Conservation (phyloP, 2,113 vertebrate genomes). For the Xiphias gladius region DNA sequence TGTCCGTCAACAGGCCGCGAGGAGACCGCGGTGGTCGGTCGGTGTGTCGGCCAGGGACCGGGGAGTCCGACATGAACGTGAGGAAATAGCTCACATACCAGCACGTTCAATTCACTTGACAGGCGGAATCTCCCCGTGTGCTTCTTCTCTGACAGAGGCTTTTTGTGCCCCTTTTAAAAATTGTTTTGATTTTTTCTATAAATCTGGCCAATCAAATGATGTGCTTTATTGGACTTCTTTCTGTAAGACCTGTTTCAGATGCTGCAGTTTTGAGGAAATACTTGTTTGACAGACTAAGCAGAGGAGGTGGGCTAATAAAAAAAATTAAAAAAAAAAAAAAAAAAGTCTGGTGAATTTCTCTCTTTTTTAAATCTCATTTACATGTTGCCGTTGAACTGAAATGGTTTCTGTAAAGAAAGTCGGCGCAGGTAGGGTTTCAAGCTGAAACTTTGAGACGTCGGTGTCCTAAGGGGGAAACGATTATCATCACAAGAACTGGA, state of each 20-base stretch:
- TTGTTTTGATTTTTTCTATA: neutral
- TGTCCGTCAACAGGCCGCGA: neutral
- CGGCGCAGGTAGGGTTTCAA: slow-evolving; percentile 14
- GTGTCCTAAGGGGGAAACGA: slow-evolving; percentile 28
- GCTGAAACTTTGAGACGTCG: slow-evolving; percentile 35
- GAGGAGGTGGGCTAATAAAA: neutral
- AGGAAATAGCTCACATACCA: neutral
- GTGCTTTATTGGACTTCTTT: neutral
- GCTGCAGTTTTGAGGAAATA: neutral
- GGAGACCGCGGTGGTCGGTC: too few relatives aligned
- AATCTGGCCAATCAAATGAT: too few relatives aligned
- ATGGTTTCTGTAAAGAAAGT: neutral
- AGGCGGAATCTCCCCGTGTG: neutral
- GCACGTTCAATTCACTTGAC: neutral
- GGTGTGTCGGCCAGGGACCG: neutral
- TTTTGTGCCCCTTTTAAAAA: neutral
- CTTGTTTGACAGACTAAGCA: neutral
- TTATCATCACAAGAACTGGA: slow-evolving; percentile 50
- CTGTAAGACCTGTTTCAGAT: neutral
- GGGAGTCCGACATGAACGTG: slow-evolving; percentile 18
- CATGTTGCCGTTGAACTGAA: neutral
- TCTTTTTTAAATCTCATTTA: neutral
- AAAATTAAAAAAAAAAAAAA: neutral
- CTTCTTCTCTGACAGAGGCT: neutral
- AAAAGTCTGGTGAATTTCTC: neutral